Conservation (phyloP, 1,140 invertebrate genomes). For the Notospermus geniculatus region DNA sequence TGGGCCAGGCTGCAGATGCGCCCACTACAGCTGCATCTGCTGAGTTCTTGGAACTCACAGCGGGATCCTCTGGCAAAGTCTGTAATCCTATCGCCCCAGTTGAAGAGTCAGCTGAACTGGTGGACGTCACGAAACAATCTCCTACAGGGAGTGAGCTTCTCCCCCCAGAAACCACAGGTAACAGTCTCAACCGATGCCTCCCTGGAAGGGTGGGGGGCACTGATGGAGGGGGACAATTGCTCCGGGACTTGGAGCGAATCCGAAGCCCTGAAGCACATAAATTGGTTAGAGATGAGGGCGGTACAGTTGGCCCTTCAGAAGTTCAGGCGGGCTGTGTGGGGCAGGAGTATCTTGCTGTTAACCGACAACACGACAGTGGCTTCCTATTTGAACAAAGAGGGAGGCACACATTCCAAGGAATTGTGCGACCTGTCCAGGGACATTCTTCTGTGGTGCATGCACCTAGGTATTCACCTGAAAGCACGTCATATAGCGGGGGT, state of each 20-base stretch:
- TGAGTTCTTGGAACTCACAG: neutral
- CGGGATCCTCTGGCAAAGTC: neutral
- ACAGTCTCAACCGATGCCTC: slow-evolving; percentile 19
- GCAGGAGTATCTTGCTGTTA: too few relatives aligned
- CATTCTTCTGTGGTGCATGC: slow-evolving; percentile 5
- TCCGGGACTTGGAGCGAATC: slow-evolving; percentile 3
- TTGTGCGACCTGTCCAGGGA: slow-evolving; percentile 15
- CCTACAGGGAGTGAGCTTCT: neutral
- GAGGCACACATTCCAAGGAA: slow-evolving; percentile 11
- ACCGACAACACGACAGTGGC: too few relatives aligned
- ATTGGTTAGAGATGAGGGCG: slow-evolving; percentile 18
- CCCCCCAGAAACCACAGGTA: slow-evolving; percentile 2
- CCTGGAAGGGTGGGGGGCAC: slow-evolving; percentile 17
- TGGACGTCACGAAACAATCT: slow-evolving; percentile 12
- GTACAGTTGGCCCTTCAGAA: slow-evolving; percentile 11
- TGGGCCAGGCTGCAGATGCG: neutral
- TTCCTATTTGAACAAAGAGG: slow-evolving; percentile 13
- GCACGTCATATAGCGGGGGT: slow-evolving; percentile 14
- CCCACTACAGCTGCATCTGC: neutral
- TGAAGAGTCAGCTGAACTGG: slow-evolving; percentile 16
- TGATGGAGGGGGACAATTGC: slow-evolving; percentile 1
- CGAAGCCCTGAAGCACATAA: slow-evolving; percentile 16
- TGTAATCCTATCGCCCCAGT: slow-evolving; percentile 5
- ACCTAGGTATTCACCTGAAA: slow-evolving; percentile 4
- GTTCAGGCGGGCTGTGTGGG: neutral